Conservation (phyloP, 1,140 invertebrate species). For the Eumaeus atala region DNA sequence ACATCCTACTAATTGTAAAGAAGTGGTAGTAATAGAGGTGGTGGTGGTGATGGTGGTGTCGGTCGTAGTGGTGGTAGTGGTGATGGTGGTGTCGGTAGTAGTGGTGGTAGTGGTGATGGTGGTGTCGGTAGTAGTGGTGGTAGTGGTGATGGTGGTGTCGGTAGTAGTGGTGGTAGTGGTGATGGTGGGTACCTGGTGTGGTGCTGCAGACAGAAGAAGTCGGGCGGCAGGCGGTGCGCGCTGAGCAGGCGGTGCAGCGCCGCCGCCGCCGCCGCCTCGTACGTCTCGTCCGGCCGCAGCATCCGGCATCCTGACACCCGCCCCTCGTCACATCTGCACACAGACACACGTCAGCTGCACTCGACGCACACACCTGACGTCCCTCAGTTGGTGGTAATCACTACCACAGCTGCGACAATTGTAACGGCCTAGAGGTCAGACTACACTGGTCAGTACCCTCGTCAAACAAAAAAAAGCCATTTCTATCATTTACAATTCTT, state of each 20-base stretch:
- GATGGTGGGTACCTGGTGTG: background rate
- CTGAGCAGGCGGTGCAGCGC: constrained; percentile 51
- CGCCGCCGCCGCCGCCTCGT: constrained; percentile 72
- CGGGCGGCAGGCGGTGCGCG: constrained; percentile 17
- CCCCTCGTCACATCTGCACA: constrained; percentile 12
- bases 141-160: too few species aligned
- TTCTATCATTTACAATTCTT: too few species aligned
- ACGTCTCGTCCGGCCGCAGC: constrained; percentile 80
- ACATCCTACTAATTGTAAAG: too few species aligned
- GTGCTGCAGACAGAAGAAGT: too few species aligned
- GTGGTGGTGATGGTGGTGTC: background rate
- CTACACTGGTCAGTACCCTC: too few species aligned
- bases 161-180: too few species aligned
- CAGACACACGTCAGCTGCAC: background rate
- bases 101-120: too few species aligned
- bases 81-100: background rate
- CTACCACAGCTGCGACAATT: too few species aligned
- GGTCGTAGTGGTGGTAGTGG: background rate
- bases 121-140: too few species aligned
- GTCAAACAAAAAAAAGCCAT: too few species aligned
- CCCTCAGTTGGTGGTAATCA: too few species aligned
- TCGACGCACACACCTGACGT: background rate
- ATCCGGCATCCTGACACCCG: constrained; percentile 50
- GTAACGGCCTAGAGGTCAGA: background rate
- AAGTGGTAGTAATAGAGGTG: background rate